phyloP scores from a whole-genome alignment of 2,888 invertebrate species.

The Elegia similella region DNA sequence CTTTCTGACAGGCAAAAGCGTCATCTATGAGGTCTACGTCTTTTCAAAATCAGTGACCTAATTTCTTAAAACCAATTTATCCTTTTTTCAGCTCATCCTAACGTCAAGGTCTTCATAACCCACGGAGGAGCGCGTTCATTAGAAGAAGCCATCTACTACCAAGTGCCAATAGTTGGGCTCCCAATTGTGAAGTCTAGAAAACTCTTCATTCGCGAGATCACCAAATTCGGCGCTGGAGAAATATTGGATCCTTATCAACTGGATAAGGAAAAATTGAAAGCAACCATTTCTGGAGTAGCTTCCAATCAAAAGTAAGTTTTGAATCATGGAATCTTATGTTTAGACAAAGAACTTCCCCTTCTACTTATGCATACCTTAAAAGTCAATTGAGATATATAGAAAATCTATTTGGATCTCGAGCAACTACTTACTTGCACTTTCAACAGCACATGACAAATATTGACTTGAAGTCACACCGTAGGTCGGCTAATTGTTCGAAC shows the following conservation, averaged over 20 bases:
- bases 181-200: conserved; percentile 59
- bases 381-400: no score
- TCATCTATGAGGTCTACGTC: no score
- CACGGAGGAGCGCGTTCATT: conserved; percentile 70
- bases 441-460: no score
- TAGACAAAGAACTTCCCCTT: no score
- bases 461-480: no score
- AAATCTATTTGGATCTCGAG: no score
- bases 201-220: conserved; percentile 61
- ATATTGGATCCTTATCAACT: conserved; percentile 60
- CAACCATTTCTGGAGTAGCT: conserved; percentile 48
- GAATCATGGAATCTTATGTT: not conserved
- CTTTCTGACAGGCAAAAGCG: no score
- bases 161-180: conserved; percentile 66
- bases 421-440: no score
- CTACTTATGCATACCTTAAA: no score
- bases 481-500: no score
- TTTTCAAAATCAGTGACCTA: not conserved
- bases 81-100: conserved; percentile 62
- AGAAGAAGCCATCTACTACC: conserved; percentile 70
- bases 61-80: not conserved
- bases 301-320: conserved; percentile 54
- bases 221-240: conserved; percentile 60
- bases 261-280: conserved; percentile 55
- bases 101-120: conserved; percentile 67